Percentiles rank a stretch among this genome's conserved stretches.
These are phyloP conservation scores for Porites australiensis DNA, from an alignment of 64 coral and sea anemone species.

Conservation along the genomic window DNA sequence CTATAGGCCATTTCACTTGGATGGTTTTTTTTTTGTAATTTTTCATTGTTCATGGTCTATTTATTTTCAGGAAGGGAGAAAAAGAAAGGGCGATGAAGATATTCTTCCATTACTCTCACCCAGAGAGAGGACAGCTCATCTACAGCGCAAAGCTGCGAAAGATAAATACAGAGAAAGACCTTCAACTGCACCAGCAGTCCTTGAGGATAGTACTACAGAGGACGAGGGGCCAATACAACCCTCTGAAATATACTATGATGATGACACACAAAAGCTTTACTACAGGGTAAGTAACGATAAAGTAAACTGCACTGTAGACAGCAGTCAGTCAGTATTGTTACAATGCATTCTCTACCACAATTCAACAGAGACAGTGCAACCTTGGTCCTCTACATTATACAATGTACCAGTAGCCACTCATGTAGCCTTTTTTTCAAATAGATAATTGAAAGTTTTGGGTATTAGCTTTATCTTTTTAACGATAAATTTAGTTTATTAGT, in stretches of 20 bases:
- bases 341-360: too few species aligned
- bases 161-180: slow-evolving; percentile 51
- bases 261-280: slow-evolving; percentile 72
- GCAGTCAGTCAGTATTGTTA: too few species aligned
- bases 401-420: too few species aligned
- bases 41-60: not conserved
- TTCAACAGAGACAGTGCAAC: too few species aligned
- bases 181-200: slow-evolving; percentile 76
- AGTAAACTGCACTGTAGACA: too few species aligned
- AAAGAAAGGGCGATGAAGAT: slow-evolving; percentile 92
- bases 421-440: too few species aligned
- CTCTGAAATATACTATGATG: slow-evolving; percentile 82
- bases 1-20: too few species aligned
- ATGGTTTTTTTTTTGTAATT: too few species aligned
- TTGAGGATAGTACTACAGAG: not conserved
- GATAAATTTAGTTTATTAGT: too few species aligned
- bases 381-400: too few species aligned
- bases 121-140: slow-evolving; percentile 72
- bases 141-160: not conserved
- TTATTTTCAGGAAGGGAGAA: slow-evolving; percentile 71
- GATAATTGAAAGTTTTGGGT: too few species aligned
- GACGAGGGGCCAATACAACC: slow-evolving; percentile 25
- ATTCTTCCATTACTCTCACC: slow-evolving; percentile 89
- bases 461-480: too few species aligned
- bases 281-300: slow-evolving; percentile 50